Conservation (phyloP, 2,888 invertebrate genomes). For the Protophormia terraenovae region DNA sequence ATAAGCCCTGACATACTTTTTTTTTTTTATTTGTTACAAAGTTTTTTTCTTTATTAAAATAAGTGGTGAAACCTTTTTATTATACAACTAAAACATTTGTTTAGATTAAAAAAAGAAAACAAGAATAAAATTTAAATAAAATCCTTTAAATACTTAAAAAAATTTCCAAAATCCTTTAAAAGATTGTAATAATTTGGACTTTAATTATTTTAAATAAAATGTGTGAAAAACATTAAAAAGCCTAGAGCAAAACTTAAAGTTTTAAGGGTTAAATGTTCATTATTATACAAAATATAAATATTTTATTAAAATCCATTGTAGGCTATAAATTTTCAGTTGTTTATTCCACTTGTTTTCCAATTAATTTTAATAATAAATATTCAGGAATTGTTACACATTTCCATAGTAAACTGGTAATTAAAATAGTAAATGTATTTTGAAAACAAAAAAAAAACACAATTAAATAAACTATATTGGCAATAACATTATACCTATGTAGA, state of each 20-base stretch:
- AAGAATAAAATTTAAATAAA: neutral
- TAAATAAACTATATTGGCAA: constrained; percentile 11
- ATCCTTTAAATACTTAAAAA: neutral
- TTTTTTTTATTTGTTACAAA: neutral
- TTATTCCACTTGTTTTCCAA: neutral
- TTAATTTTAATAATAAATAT: neutral
- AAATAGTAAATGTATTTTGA: neutral
- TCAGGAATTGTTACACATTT: constrained; percentile 21
- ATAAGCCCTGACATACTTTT: constrained; percentile 62
- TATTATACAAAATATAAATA: no score
- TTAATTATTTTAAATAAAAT: neutral
- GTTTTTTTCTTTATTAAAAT: neutral
- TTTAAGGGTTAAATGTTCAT: no score
- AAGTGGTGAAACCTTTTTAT: neutral
- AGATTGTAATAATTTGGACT: neutral
- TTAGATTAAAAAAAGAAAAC: neutral
- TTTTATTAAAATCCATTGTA: no score
- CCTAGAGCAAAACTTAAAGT: no score
- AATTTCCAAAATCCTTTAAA: neutral
- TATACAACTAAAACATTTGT: neutral
- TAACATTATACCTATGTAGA: neutral
- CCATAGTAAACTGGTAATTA: constrained; percentile 21
- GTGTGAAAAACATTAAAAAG: neutral
- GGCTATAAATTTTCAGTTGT: neutral
- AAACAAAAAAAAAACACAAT: constrained; percentile 4